Conservation (phyloP, 2,888 invertebrate genomes). For the Phlogophora meticulosa region DNA sequence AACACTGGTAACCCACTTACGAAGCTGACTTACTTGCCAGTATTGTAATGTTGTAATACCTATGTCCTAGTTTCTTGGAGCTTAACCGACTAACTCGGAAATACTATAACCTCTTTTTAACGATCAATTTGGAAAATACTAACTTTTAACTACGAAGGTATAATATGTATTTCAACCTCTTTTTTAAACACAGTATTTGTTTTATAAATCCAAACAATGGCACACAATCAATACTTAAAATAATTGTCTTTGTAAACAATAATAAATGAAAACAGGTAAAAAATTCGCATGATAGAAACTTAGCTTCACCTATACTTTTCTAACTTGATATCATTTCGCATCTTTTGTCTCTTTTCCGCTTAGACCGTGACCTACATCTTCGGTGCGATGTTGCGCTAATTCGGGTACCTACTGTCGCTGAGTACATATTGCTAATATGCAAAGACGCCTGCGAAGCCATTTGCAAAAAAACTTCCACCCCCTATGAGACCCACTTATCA, state of each 20-base stretch:
- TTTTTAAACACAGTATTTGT: slow-evolving; percentile 4
- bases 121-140: slow-evolving; percentile 1
- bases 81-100: slow-evolving; percentile 10
- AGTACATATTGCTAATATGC: slow-evolving; percentile 28
- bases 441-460: not conserved
- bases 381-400: slow-evolving; percentile 80
- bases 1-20: slow-evolving; percentile 56
- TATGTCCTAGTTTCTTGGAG: slow-evolving; percentile 35
- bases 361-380: slow-evolving; percentile 85
- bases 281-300: slow-evolving; percentile 55
- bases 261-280: slow-evolving; percentile 52
- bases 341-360: slow-evolving; percentile 68
- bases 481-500: not conserved
- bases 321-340: slow-evolving; percentile 36
- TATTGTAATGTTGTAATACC: slow-evolving; percentile 54
- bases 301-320: slow-evolving; percentile 63
- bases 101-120: slow-evolving; percentile 16
- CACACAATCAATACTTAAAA: not conserved
- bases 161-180: not conserved
- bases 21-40: slow-evolving; percentile 43
- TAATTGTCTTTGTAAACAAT: not conserved
- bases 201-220: not conserved
- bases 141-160: not conserved
- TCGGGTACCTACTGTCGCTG: slow-evolving; percentile 77
- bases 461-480: slow-evolving; percentile 7